phyloP scores from a whole-genome alignment of 1,140 invertebrate genomes.

The Tribolium madens region DNA sequence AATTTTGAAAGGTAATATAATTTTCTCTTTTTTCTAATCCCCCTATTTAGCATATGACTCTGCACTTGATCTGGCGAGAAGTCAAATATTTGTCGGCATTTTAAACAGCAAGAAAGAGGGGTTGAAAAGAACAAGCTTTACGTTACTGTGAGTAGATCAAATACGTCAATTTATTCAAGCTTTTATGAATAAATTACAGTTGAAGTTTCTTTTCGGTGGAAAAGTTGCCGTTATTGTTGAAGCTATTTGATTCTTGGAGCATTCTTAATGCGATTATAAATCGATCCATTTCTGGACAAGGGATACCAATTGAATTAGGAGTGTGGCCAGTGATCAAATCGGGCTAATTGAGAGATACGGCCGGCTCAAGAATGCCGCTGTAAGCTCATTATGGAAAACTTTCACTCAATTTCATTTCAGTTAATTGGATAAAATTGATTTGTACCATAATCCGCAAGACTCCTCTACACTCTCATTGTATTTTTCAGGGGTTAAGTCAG shows the following conservation, averaged over 20 bases:
- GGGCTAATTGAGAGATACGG: constrained; percentile 57
- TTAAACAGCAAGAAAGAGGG: constrained; percentile 49
- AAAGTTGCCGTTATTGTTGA: constrained; percentile 48
- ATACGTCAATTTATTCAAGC: constrained; percentile 57
- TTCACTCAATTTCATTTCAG: neutral
- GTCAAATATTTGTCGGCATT: constrained; percentile 56
- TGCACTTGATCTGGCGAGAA: constrained; percentile 51
- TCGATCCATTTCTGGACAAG: constrained; percentile 56
- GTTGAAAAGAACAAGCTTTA: constrained; percentile 52
- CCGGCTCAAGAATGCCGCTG: constrained; percentile 9
- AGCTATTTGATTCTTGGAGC: constrained; percentile 55
- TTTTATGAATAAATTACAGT: constrained; percentile 57
- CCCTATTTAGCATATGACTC: constrained; percentile 52
- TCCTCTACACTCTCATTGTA: neutral
- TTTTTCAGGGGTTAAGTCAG: neutral
- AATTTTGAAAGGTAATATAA: constrained; percentile 22
- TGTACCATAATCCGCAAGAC: neutral
- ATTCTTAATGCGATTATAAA: constrained; percentile 60
- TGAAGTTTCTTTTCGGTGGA: constrained; percentile 44
- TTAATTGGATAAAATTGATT: constrained; percentile 13
- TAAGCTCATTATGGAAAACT: constrained; percentile 36
- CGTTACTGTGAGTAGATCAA: constrained; percentile 48
- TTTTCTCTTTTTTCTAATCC: constrained; percentile 34
- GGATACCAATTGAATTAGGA: constrained; percentile 57
- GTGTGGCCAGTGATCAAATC: constrained; percentile 56